Percentiles rank a stretch among this genome's conserved stretches.
Conservation (phyloP, 2,888 invertebrate species). For the Dasysyrphus albostriatus region DNA sequence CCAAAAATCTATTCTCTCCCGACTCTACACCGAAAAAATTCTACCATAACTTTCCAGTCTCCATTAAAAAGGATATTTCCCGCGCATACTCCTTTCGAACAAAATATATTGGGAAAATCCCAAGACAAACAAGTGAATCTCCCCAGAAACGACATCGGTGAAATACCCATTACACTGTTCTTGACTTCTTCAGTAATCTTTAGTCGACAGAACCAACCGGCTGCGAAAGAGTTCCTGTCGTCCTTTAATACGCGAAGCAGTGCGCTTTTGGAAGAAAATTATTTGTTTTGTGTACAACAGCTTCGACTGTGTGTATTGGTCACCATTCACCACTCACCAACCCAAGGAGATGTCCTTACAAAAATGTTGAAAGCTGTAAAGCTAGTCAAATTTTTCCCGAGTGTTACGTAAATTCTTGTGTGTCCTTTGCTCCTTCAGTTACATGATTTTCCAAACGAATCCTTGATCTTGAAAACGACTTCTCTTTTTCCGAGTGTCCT, state of each 20-base stretch:
- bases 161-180: conserved; percentile 47
- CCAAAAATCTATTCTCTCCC: background rate
- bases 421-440: conserved; percentile 1
- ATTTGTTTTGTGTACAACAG: conserved; percentile 11
- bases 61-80: conserved; percentile 41
- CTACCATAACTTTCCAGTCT: conserved; percentile 61
- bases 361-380: conserved; percentile 33
- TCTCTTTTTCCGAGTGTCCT: conserved; percentile 18
- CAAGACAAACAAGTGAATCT: background rate
- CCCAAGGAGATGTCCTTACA: conserved; percentile 34
- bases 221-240: conserved; percentile 47
- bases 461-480: conserved; percentile 35
- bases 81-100: conserved; percentile 33
- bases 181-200: conserved; percentile 57
- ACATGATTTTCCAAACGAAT: conserved; percentile 37
- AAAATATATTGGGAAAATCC: conserved; percentile 64
- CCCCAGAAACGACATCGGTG: conserved; percentile 40
- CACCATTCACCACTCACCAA: background rate
- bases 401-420: conserved; percentile 60
- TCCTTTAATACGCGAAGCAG: conserved; percentile 32
- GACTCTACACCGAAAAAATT: background rate
- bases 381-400: conserved; percentile 32
- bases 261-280: background rate
- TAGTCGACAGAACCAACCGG: conserved; percentile 70
- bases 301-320: conserved; percentile 26